Conservation (phyloP, 2,888 invertebrate species). For the Maniola hyperantus region DNA sequence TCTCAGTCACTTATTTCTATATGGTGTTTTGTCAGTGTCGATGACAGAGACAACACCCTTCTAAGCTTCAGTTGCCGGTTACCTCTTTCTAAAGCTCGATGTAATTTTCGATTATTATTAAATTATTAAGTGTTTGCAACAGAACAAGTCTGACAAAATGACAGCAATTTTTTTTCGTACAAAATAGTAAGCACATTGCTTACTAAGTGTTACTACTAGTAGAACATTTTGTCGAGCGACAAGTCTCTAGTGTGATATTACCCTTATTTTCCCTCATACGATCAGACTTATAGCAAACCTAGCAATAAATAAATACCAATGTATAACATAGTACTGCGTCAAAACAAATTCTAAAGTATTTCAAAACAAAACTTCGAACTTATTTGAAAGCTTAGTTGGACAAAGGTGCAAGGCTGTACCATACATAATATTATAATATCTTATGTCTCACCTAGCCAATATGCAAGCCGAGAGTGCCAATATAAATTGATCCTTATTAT, state of each 20-base stretch:
- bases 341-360: constrained; percentile 1
- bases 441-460: constrained; percentile 54
- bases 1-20: no score
- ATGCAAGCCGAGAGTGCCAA: constrained; percentile 60
- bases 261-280: background rate
- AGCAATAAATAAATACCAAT: constrained; percentile 4
- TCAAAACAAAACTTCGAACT: background rate
- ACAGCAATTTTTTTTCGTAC: background rate
- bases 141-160: background rate
- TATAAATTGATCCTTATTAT: constrained; percentile 50
- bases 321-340: constrained; percentile 11
- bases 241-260: background rate
- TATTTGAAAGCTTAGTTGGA: constrained; percentile 4
- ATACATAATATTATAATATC: background rate
- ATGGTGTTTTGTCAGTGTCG: no score
- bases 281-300: constrained; percentile 7
- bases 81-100: no score
- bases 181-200: background rate
- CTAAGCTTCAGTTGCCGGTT: no score
- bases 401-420: constrained; percentile 1
- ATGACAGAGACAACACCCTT: no score
- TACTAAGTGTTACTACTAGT: background rate
- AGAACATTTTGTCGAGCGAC: background rate
- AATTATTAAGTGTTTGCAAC: no score
- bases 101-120: no score